Evolutionary conservation across 2,113 vertebrate genomes (phyloP).

Genomic region (Gymnobelideus leadbeateri): DNA sequence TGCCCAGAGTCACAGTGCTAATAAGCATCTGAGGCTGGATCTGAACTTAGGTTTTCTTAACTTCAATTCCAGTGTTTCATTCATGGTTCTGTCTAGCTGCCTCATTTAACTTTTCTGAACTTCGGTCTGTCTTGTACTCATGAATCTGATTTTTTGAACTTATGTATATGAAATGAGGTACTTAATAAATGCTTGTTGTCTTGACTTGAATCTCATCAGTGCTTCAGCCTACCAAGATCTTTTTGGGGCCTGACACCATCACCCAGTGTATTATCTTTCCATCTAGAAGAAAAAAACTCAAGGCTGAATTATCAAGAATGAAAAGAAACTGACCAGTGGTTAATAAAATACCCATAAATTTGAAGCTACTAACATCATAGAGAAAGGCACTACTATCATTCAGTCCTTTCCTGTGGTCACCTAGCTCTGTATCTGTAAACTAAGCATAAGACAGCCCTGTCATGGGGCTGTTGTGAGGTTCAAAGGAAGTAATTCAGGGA

Average conservation of each 20-base stretch:
- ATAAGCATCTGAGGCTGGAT: too few species aligned
- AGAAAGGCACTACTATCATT: background rate
- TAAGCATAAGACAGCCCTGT: background rate
- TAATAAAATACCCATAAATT: background rate
- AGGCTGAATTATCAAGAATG: background rate
- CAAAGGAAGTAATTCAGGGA: background rate
- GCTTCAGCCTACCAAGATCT: background rate
- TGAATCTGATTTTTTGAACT: background rate
- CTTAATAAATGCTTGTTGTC: background rate
- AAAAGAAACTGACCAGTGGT: background rate
- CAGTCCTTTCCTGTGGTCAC: background rate
- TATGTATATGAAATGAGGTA: background rate
- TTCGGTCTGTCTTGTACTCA: background rate
- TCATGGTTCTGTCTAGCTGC: too few species aligned
- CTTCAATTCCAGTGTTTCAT: too few species aligned
- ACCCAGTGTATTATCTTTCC: background rate
- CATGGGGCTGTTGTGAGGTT: background rate
- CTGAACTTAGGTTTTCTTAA: too few species aligned
- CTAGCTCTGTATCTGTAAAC: background rate
- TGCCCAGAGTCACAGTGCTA: background rate
- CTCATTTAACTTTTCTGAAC: background rate
- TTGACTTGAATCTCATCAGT: background rate
- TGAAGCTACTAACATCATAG: background rate
- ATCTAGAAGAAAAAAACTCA: background rate
- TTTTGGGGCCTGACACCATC: background rate